Conservation (phyloP, 2,888 invertebrate species). For the Ommatoiulus sabulosus region DNA sequence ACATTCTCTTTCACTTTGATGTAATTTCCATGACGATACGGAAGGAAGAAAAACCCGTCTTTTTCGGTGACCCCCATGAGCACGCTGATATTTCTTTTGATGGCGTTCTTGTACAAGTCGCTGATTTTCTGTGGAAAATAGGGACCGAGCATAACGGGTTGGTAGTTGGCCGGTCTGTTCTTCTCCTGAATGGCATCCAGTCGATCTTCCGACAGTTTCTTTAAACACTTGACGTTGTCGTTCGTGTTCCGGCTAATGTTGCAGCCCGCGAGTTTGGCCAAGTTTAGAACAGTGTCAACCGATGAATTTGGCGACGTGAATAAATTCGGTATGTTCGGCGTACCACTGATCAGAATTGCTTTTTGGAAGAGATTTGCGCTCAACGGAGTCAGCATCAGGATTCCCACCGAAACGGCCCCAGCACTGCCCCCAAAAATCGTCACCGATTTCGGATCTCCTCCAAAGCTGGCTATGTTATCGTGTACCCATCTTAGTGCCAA, state of each 20-base stretch:
- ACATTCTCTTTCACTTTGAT: neutral
- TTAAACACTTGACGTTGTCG: conserved; percentile 12
- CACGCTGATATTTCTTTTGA: conserved; percentile 46
- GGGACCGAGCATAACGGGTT: neutral
- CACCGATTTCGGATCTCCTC: conserved; percentile 89
- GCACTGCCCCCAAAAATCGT: conserved; percentile 96
- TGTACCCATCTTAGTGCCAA: conserved; percentile 93
- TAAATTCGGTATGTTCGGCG: neutral
- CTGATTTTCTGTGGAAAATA: neutral
- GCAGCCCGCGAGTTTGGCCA: conserved; percentile 36
- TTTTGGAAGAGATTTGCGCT: conserved; percentile 61
- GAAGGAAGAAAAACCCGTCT: conserved; percentile 45
- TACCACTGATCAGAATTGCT: conserved; percentile 47
- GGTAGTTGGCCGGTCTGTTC: neutral
- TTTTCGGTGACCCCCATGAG: conserved; percentile 51
- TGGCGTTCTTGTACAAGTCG: neutral
- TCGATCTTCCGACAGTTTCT: neutral
- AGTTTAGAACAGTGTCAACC: neutral
- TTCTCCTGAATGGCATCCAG: conserved; percentile 49
- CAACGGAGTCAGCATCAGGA: conserved; percentile 84
- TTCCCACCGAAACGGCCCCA: conserved; percentile 90
- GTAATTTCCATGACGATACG: neutral
- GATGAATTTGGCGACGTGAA: neutral
- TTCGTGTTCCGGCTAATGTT: neutral
- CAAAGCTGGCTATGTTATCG: conserved; percentile 87